Evolutionary conservation across 92 coral and sea anemone species (phyloP).

Genomic region (Desmophyllum pertusum): DNA sequence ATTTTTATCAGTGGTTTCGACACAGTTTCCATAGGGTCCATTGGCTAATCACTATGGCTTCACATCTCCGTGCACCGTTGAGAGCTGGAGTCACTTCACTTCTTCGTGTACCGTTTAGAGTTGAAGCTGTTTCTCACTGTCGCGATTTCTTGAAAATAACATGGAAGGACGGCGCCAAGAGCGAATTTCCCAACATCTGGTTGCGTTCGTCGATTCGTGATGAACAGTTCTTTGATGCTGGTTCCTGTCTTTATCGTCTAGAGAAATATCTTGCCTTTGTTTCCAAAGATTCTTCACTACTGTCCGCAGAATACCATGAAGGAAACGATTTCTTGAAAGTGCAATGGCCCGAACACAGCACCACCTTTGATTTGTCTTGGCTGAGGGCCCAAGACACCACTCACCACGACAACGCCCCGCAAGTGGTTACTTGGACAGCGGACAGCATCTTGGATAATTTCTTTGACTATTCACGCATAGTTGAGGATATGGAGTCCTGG

Average conservation of each 20-base stretch:
- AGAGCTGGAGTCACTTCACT: too few species aligned
- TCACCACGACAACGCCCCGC: not conserved
- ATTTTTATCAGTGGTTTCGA: too few species aligned
- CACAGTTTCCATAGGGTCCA: too few species aligned
- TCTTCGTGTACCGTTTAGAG: conserved; percentile 40
- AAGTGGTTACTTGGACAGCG: too few species aligned
- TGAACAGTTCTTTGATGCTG: conserved; percentile 11
- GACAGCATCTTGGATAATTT: too few species aligned
- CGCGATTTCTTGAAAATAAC: conserved; percentile 25
- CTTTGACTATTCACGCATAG: conserved; percentile 21
- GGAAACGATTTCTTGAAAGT: conserved; percentile 26
- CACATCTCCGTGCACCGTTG: conserved; percentile 14
- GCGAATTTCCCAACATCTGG: conserved; percentile 48
- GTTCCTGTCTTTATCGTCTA: too few species aligned
- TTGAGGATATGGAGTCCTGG: conserved; percentile 31
- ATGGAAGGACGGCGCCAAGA: conserved; percentile 50
- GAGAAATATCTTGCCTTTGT: too few species aligned
- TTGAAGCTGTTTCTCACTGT: conserved; percentile 32
- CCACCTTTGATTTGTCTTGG: conserved; percentile 42
- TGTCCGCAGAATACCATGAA: conserved; percentile 8
- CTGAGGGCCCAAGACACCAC: conserved; percentile 28
- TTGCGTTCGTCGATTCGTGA: conserved; percentile 35
- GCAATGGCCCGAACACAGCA: conserved; percentile 41
- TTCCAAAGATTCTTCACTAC: conserved; percentile 7
- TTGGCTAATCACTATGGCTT: not conserved